Evolutionary conservation across 2,888 invertebrate species (phyloP), one percentile per base, ranked within the genome.

Genomic region (Acronicta alni): DNA sequence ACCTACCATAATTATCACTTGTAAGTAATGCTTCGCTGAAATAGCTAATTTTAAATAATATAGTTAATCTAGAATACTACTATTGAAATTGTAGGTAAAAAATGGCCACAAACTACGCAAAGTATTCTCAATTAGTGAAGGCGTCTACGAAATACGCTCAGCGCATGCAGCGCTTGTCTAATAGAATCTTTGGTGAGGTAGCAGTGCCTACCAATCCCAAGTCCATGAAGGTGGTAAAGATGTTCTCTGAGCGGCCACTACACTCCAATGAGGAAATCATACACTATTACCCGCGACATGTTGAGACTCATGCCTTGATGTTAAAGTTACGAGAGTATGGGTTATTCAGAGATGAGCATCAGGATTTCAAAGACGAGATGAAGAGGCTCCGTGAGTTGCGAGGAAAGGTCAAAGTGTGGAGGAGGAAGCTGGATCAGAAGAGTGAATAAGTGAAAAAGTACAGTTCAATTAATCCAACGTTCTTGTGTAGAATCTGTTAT

Each of bases 341-440:
- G 0, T 91, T 98, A 5, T 98, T 95, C 87, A 95, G 98, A 59
- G 98, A 98, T 82, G 98, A 98, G 85, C 98, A 98, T 89, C 95
- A 96, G 83, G 98, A 98, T 89, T 98, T 98, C 83, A 96, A 96
- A 75, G 98, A 98, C 48, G 98, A 98, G 91, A 98, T 97, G 96
- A 95, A 95, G 72, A 95, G 98, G 57, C 90, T 97, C 76, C 94
- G 97, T 57, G 96, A 95, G 57, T 92, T 98, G 15, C 92, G 98
- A 57, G 98, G 98, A 10, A 98, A 98, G 87, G 95, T 95, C 1
- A 94, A 95, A 60, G 92, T 92, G 16, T 93, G 92, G 93, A 85
- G 80, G 41, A 92, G 95, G 47, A 93, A 94, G 58, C 91, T 95
- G 51, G 93, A 95, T 20, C 75, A 84, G 16, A 83, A 81, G 9